phyloP scores from a whole-genome alignment of 2,888 invertebrate species.

The Netelia fuscicornis region DNA sequence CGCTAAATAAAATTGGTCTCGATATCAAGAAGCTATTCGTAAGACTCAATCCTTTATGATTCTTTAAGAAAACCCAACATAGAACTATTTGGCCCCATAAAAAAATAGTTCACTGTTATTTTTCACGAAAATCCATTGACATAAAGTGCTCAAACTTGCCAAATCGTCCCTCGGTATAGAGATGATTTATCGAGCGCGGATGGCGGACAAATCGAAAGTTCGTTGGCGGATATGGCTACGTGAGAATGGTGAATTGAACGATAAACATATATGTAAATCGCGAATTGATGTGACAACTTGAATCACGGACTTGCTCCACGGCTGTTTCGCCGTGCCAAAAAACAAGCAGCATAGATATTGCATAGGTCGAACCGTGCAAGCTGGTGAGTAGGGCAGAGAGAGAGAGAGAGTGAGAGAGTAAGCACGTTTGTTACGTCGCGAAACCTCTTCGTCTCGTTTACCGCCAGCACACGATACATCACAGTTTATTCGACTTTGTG shows the following conservation, averaged over 20 bases:
- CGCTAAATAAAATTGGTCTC: too few relatives aligned
- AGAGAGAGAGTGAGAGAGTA: not conserved
- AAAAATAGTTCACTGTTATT: too few relatives aligned
- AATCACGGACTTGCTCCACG: conserved; percentile 19
- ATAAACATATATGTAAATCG: conserved; percentile 10
- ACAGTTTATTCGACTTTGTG: conserved; percentile 29
- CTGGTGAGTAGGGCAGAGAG: not conserved
- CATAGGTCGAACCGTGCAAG: not conserved
- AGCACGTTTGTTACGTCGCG: not conserved
- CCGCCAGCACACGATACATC: conserved; percentile 33
- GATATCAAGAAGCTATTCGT: too few relatives aligned
- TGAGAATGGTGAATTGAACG: not conserved
- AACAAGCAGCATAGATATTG: conserved; percentile 3
- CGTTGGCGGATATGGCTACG: not conserved
- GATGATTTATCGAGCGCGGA: too few relatives aligned
- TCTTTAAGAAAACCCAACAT: too few relatives aligned
- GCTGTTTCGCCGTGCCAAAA: not conserved
- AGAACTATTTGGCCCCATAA: too few relatives aligned
- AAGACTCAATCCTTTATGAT: too few relatives aligned
- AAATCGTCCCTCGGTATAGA: too few relatives aligned
- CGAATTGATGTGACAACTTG: conserved; percentile 52
- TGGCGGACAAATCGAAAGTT: too few relatives aligned
- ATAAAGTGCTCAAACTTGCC: too few relatives aligned
- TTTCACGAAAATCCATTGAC: too few relatives aligned
- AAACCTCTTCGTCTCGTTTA: conserved; percentile 18